Base-by-base conservation (phyloP, 2,888 invertebrate genomes). In the Seira sanloemensis region DNA sequence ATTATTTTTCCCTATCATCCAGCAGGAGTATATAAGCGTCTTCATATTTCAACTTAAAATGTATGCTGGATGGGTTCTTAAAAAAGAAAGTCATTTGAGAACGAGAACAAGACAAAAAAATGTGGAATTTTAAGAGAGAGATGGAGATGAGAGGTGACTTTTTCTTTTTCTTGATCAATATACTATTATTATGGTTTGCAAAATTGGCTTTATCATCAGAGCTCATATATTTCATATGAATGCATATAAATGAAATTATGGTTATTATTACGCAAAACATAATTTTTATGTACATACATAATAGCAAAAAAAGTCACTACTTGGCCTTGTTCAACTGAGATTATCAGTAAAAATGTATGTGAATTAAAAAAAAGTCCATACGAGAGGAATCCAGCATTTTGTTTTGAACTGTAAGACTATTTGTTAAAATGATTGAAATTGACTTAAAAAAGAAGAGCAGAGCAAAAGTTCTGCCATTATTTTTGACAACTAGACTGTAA, bases 291-390 rank as follows among this genome's bases (percentile, higher is more conserved):
- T 25, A 67, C 16, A 67, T 23, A 66, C 21, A 18, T 16, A 62
- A n/a, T n/a, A n/a, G n/a, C n/a, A n/a, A n/a, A n/a, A n/a, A n/a
- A 65, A 21, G 65, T 65, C 65, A 65, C 62, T 81, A 81, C 81
- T 81, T 81, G 81, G 81, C 81, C 81, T 81, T 74, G n/a, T 72
- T 46, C 24, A 50, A 72, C 50, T 62, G 74, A 74, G 74, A 74
- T 72, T 72, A 72, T 54, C 72, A 72, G 37, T 18, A 37, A 71
- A 71, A 27, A 71, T 5, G 21, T 37, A 12, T 37, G 37, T 9
- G 5, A 9, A 9, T 12, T 37, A 9, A 9, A 9, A 37, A 37
- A 37, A 37, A 37, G 37, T 37, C 37, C 37, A 37, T 37, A 37
- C 37, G 37, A 67, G 67, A 67, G 67, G 24, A 23, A n/a, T 67